Base-by-base conservation (phyloP, 1,140 invertebrate genomes). In the Pteromalus puparum region DNA sequence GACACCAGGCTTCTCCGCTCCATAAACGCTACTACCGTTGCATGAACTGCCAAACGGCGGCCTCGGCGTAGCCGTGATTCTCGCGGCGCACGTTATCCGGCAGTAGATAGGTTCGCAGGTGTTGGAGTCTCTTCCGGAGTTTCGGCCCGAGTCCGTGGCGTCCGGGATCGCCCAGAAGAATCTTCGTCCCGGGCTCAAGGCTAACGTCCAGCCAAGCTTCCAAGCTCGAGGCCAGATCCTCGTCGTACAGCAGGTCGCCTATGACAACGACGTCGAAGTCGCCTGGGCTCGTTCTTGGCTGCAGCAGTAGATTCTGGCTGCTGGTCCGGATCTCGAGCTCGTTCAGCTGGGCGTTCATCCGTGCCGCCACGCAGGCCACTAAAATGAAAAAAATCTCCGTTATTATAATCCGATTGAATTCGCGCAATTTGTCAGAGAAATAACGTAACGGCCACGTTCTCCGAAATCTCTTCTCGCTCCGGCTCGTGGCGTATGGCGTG, bases 171-270 rank as follows among this genome's bases (percentile, higher is more conserved):
- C 89, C 91, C 38, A 93, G 65, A 67, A 90, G 89, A 75, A 93
- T 90, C 53, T 76, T 34, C 24, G 78, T 88, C 84, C 92, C 92
- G 7, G 91, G 92, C 5, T 89, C 76, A 2, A 42, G 38, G 15
- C 84, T 72, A 7, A 93, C 84, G 15, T 88, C 82, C 0, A 95
- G 87, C 94, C 94, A 95, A 0, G 91, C 85, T 53, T 94, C 92
- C 15, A 95, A 83, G 12, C 82, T 42, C 6, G 86, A 88, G 1
- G 93, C 92, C 76, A 94, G 93, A 73, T 93, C 91, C 84, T 94
- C 92, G 85, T 95, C 93, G 86, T 95, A 95, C 84, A 95, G 92
- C 90, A 95, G 93, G 87, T 95, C 94, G 18, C 94, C 94, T 26
- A 95, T 88, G 12, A 95, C 88, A 46, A 95, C 90, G 2, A 93